A percentile compares a stretch with the other conserved stretches of the same genome.
Evolutionary conservation across 2,113 vertebrate genomes (phyloP).

Genomic region (Colistium nudipinnis): DNA sequence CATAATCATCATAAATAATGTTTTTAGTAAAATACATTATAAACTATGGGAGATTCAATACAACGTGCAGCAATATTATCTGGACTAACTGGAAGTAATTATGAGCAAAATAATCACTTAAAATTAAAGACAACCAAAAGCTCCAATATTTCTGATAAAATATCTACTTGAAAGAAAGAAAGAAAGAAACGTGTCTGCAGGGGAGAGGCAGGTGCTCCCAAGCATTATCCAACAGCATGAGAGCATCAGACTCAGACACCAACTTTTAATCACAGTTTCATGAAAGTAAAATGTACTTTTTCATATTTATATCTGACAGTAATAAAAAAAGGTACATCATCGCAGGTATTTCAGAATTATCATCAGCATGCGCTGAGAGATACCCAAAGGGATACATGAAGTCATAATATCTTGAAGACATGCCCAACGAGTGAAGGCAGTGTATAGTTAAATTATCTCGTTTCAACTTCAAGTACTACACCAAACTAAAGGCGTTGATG

Average conservation of each 20-base stretch:
- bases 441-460: too few species aligned
- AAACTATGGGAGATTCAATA: too few species aligned
- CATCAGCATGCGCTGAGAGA: background rate
- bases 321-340: background rate
- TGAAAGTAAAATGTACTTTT: background rate
- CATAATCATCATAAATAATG: too few species aligned
- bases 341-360: background rate
- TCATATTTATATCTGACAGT: background rate
- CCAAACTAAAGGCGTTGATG: background rate
- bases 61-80: too few species aligned
- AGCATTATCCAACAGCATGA: conserved; percentile 18
- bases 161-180: background rate
- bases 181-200: background rate
- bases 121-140: too few species aligned
- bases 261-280: background rate
- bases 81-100: too few species aligned
- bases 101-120: too few species aligned
- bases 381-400: background rate
- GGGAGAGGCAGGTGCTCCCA: conserved; percentile 33
- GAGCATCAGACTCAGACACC: conserved; percentile 33
- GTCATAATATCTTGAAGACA: background rate
- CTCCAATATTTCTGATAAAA: too few species aligned
- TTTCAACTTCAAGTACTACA: background rate
- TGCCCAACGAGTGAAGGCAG: background rate
- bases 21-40: too few species aligned